Evolutionary conservation across 1,140 invertebrate genomes (phyloP).

Genomic region (Planococcus citri): DNA sequence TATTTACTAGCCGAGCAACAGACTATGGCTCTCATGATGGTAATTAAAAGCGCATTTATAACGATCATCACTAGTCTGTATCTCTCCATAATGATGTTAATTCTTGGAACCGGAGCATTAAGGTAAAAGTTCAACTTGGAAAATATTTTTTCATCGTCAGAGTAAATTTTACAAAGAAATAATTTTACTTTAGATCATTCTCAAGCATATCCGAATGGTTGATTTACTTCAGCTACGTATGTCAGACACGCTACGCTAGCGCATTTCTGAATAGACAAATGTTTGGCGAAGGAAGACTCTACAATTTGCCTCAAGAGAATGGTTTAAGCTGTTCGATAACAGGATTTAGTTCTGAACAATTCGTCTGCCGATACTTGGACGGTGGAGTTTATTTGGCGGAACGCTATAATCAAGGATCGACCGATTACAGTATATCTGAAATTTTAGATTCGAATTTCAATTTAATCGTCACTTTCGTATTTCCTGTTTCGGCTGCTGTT

Average conservation of each 20-base stretch:
- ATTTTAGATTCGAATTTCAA: conserved; percentile 57
- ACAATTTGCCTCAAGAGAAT: conserved; percentile 5
- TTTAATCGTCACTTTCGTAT: conserved; percentile 69
- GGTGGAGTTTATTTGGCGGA: conserved; percentile 60
- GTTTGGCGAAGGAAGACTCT: conserved; percentile 34
- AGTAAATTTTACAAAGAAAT: no score
- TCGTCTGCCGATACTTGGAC: conserved; percentile 52
- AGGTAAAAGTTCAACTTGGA: conserved; percentile 42
- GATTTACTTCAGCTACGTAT: conserved; percentile 62
- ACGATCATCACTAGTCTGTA: conserved; percentile 64
- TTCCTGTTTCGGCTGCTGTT: conserved; percentile 63
- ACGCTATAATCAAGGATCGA: conserved; percentile 49
- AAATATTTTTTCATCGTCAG: neutral
- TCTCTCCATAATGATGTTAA: conserved; percentile 55
- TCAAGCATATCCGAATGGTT: conserved; percentile 64
- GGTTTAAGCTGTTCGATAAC: conserved; percentile 20
- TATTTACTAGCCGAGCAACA: conserved; percentile 74
- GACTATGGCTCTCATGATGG: conserved; percentile 64
- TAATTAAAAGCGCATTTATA: conserved; percentile 60
- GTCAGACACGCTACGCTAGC: conserved; percentile 61
- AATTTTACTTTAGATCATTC: conserved; percentile 29
- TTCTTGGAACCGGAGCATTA: conserved; percentile 64
- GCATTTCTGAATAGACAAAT: conserved; percentile 54
- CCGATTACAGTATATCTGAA: conserved; percentile 45
- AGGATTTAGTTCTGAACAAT: neutral